Evolutionary conservation across 2,888 invertebrate species (phyloP), one percentile per base, ranked within the genome.

Genomic region (Podotricha telesiphe): DNA sequence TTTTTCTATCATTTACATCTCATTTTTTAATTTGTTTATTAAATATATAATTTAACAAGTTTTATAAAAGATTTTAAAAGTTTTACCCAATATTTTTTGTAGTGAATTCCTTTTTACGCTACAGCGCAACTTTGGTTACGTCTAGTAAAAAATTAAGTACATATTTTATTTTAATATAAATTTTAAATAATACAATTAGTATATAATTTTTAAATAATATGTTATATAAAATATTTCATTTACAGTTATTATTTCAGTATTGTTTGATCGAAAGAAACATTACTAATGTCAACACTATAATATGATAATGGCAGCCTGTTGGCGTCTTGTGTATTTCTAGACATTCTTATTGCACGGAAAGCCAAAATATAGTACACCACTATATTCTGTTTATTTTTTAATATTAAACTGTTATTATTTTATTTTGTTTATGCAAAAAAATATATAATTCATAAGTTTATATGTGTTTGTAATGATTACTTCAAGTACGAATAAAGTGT

Each of bases 311-410:
- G 84, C 77, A 77, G 77, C 77, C 66, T 75, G 79, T 78, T 82
- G 80, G 86, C 86, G 86, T 87, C 86, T 84, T 83, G 81, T 80
- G 80, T 80, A 85, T 75, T 82, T 82, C 73, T 86, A 87, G 87
- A 87, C 87, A 82, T 82, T 82, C 86, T 85, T 78, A 62, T 47
- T 69, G 71, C 67, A 72, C 76, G 76, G 77, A 74, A 72, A 71
- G 19, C 37, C 64, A 40, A 68, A 69, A 65, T 67, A 67, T 42
- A 64, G 42, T 48, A 53, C 13, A 51, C 17, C n/a, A 5, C 15
- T 28, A 50, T 13, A 48, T 34, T 3, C 19, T 53, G 56, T 69
- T 66, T 70, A 61, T 47, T 74, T 67, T 70, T 64, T 10, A 62
- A 74, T 70, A 73, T 62, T 69, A 47, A 66, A 63, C 28, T 63